Evolutionary conservation across 1,140 invertebrate species (phyloP).

Genomic region (Chelonus insularis): DNA sequence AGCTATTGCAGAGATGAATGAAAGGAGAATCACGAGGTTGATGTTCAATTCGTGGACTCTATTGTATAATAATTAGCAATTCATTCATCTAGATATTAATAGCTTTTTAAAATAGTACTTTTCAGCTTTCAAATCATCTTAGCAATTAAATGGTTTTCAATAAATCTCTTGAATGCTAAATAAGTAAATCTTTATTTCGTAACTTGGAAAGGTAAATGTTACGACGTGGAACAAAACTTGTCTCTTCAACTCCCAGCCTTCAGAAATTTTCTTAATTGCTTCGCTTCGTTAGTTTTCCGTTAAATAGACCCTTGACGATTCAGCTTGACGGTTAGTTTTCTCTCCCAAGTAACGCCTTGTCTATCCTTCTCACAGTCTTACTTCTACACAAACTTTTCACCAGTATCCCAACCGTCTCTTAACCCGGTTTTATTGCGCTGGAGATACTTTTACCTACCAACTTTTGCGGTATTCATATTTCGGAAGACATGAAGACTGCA

Average conservation of each 20-base stretch:
- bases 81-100: too few species aligned
- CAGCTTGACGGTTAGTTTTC: slow-evolving; percentile 11
- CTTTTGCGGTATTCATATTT: slow-evolving; percentile 16
- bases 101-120: too few species aligned
- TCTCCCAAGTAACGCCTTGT: not conserved
- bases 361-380: slow-evolving; percentile 2
- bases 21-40: not conserved
- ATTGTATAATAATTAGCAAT: not conserved
- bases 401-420: not conserved
- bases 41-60: not conserved
- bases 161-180: too few species aligned
- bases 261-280: slow-evolving; percentile 20
- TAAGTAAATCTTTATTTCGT: not conserved
- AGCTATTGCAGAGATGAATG: not conserved
- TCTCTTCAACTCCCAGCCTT: slow-evolving; percentile 1
- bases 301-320: slow-evolving; percentile 24
- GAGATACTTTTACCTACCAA: slow-evolving; percentile 1
- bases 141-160: too few species aligned
- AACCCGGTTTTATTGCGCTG: slow-evolving; percentile 17
- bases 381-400: slow-evolving; percentile 1
- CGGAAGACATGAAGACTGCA: not conserved
- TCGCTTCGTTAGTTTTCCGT: slow-evolving; percentile 19
- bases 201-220: not conserved
- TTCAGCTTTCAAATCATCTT: too few species aligned
- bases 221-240: not conserved